These are phyloP conservation scores for Hipparchia semele DNA, from an alignment of 2,888 invertebrate species.

Conservation along the genomic window DNA sequence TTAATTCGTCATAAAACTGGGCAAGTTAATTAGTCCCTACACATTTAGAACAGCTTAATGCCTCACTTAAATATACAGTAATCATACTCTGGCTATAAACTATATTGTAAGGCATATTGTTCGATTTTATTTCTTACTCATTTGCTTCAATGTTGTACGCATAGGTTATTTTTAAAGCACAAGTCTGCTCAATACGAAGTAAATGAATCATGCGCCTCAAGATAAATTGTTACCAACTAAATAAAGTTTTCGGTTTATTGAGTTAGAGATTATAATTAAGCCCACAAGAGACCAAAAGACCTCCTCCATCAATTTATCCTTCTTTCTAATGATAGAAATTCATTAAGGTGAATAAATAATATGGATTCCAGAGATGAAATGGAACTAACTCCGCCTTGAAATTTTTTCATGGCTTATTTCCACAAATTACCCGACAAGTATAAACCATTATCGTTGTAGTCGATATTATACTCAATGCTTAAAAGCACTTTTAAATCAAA, in stretches of 20 bases:
- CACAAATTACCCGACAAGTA: too few relatives aligned
- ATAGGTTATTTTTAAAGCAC: slow-evolving; percentile 36
- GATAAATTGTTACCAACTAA: slow-evolving; percentile 1
- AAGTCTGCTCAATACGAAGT: slow-evolving; percentile 21
- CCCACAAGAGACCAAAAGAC: too few relatives aligned
- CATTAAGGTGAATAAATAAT: too few relatives aligned
- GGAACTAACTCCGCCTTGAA: too few relatives aligned
- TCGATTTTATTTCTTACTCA: slow-evolving; percentile 51
- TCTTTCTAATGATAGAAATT: too few relatives aligned
- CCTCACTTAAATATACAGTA: slow-evolving; percentile 46
- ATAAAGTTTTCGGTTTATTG: background rate
- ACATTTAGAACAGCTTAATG: slow-evolving; percentile 49
- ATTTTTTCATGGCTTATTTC: too few relatives aligned
- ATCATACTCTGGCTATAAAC: slow-evolving; percentile 48
- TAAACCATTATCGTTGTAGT: too few relatives aligned
- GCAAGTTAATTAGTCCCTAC: slow-evolving; percentile 47
- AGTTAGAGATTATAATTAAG: background rate
- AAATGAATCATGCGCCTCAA: slow-evolving; percentile 20
- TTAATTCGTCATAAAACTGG: slow-evolving; percentile 44
- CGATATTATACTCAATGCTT: too few relatives aligned
- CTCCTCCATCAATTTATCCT: too few relatives aligned
- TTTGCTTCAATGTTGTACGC: slow-evolving; percentile 46
- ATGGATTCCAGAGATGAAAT: too few relatives aligned
- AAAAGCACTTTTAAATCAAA: too few relatives aligned
- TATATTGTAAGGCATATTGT: slow-evolving; percentile 57